Percentiles rank a stretch among this genome's conserved stretches.
phyloP scores from a whole-genome alignment of 2,888 invertebrate species.

The Phytoseiulus persimilis region DNA sequence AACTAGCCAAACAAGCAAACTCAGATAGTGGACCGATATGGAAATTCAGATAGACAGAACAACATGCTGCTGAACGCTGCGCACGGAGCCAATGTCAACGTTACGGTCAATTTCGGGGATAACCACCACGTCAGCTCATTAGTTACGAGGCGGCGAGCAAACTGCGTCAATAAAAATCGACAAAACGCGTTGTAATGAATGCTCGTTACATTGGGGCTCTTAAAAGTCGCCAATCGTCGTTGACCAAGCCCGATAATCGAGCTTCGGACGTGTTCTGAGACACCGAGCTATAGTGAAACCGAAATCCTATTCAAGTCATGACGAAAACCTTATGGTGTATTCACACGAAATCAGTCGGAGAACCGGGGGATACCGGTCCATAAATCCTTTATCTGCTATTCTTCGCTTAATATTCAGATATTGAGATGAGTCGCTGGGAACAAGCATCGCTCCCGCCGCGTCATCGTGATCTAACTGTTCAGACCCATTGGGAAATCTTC shows the following conservation, averaged over 20 bases:
- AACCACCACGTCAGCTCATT: constrained; percentile 5
- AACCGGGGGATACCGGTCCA: too few species aligned
- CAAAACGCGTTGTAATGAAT: not conserved
- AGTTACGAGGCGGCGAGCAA: not conserved
- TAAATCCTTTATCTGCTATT: not conserved
- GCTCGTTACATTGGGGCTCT: not conserved
- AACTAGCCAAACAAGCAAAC: not conserved
- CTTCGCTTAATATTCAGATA: not conserved
- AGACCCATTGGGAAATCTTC: too few species aligned
- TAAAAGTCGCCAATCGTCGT: not conserved
- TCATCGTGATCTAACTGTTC: too few species aligned
- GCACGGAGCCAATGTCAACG: not conserved
- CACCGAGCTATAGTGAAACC: not conserved
- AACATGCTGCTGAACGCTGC: not conserved
- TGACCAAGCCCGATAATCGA: not conserved
- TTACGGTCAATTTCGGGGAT: not conserved
- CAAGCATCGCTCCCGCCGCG: too few species aligned
- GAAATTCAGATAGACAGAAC: not conserved
- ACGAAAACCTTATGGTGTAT: not conserved
- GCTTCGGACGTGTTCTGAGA: not conserved
- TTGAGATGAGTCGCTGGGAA: too few species aligned
- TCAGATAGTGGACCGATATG: not conserved
- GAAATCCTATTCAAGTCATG: not conserved
- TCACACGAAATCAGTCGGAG: not conserved
- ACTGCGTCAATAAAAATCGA: not conserved